Percentiles rank a stretch among this genome's conserved stretches.
phyloP scores from a whole-genome alignment of 2,797 vertebrate species.

The Gambelia wislizenii region DNA sequence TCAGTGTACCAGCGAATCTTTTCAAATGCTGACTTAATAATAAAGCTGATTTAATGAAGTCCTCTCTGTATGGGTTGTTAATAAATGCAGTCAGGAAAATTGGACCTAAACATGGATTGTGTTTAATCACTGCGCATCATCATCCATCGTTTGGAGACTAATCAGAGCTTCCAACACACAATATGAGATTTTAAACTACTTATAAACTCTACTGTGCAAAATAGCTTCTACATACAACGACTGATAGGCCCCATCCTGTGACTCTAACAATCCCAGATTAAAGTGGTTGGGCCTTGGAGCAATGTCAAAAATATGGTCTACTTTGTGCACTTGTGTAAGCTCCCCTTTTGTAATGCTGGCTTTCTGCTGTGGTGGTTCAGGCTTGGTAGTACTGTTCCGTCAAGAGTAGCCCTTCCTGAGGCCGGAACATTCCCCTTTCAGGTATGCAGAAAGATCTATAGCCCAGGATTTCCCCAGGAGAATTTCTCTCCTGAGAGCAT shows the following conservation, averaged over 20 bases:
- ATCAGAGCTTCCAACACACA: neutral
- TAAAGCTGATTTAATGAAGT: neutral
- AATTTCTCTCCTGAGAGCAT: too few species aligned
- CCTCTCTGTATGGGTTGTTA: neutral
- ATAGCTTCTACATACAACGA: neutral
- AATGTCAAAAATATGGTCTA: too few species aligned
- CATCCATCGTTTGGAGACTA: conserved; percentile 3
- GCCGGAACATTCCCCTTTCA: too few species aligned
- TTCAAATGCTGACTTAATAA: conserved; percentile 9
- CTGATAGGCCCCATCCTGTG: neutral
- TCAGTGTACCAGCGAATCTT: neutral
- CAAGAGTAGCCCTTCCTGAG: too few species aligned
- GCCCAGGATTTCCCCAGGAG: too few species aligned
- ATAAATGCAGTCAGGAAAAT: neutral
- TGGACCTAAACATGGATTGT: neutral
- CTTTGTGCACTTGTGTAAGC: too few species aligned
- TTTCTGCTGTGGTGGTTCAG: too few species aligned
- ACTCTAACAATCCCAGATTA: neutral
- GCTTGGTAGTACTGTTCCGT: too few species aligned
- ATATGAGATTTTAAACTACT: neutral
- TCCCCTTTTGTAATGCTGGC: too few species aligned
- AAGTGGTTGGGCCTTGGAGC: too few species aligned
- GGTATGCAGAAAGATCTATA: too few species aligned
- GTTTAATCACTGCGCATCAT: neutral
- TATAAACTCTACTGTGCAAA: neutral